These are phyloP conservation scores for Lepus timidus DNA, from an alignment of 2,113 vertebrate genomes.

Conservation along the genomic window DNA sequence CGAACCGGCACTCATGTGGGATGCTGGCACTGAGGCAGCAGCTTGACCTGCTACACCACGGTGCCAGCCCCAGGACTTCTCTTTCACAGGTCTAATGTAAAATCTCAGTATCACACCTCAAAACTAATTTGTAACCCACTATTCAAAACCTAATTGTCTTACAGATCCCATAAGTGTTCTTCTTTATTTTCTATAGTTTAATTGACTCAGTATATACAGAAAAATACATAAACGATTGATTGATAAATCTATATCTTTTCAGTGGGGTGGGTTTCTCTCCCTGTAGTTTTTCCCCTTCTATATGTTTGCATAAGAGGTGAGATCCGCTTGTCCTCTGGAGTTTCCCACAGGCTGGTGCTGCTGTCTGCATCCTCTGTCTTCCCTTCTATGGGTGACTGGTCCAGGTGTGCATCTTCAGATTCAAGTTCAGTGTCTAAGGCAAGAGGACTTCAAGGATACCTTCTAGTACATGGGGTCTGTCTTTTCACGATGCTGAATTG, in stretches of 20 bases:
- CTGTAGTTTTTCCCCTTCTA: neutral
- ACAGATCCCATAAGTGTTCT: neutral
- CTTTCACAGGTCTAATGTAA: neutral
- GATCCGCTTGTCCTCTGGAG: neutral
- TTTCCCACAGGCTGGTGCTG: neutral
- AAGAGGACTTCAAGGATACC: rapidly evolving
- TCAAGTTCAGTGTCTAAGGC: neutral
- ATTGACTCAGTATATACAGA: neutral
- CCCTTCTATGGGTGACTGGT: rapidly evolving
- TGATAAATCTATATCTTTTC: neutral
- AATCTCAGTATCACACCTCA: neutral
- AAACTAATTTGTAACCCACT: neutral
- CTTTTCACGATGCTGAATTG: neutral
- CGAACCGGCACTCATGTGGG: too few relatives aligned
- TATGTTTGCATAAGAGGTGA: neutral
- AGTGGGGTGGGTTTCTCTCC: neutral
- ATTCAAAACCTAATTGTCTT: conserved; percentile 1
- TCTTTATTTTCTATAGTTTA: neutral
- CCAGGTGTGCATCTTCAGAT: neutral
- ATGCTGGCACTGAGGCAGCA: too few relatives aligned
- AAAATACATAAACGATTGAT: neutral
- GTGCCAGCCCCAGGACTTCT: neutral
- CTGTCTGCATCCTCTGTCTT: neutral
- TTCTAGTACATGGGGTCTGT: neutral
- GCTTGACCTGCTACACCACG: too few relatives aligned